phyloP scores from a whole-genome alignment of 2,888 invertebrate species.

The Meta bourneti region DNA sequence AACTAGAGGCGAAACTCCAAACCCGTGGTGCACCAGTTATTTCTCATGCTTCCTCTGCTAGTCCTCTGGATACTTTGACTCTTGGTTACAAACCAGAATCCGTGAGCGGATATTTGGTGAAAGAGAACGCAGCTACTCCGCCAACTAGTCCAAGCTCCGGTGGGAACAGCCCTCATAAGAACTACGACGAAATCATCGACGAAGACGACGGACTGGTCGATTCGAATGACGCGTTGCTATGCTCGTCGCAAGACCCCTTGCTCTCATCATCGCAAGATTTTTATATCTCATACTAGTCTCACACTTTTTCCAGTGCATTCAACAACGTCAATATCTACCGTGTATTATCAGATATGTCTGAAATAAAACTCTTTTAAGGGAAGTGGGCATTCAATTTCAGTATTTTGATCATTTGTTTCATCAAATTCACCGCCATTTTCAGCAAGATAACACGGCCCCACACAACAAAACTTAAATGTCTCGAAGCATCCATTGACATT shows the following conservation, averaged over 20 bases:
- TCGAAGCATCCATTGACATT: no score
- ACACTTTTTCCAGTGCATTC: neutral
- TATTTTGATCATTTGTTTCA: no score
- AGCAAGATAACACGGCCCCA: no score
- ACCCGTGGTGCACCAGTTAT: conserved; percentile 26
- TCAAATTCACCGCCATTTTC: no score
- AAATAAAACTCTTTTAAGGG: conserved; percentile 4
- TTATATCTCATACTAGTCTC: conserved; percentile 36
- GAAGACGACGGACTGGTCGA: conserved; percentile 46
- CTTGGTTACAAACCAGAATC: conserved; percentile 13
- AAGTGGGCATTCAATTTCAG: no score
- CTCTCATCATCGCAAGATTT: conserved; percentile 46
- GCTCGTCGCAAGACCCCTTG: conserved; percentile 56
- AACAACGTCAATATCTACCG: neutral
- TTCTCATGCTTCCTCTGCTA: neutral
- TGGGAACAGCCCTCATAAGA: conserved; percentile 43
- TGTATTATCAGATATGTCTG: neutral
- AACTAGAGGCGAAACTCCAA: conserved; percentile 45
- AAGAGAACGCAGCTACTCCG: conserved; percentile 51
- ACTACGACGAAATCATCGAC: conserved; percentile 64
- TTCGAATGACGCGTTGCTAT: conserved; percentile 61
- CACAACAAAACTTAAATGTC: no score
- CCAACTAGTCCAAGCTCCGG: conserved; percentile 69
- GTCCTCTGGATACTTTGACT: neutral
- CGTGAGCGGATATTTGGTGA: conserved; percentile 2